A percentile compares a stretch with the other conserved stretches of the same genome.
Evolutionary conservation across 2,113 vertebrate species (phyloP).

Genomic region (Bubalus kerabau): DNA sequence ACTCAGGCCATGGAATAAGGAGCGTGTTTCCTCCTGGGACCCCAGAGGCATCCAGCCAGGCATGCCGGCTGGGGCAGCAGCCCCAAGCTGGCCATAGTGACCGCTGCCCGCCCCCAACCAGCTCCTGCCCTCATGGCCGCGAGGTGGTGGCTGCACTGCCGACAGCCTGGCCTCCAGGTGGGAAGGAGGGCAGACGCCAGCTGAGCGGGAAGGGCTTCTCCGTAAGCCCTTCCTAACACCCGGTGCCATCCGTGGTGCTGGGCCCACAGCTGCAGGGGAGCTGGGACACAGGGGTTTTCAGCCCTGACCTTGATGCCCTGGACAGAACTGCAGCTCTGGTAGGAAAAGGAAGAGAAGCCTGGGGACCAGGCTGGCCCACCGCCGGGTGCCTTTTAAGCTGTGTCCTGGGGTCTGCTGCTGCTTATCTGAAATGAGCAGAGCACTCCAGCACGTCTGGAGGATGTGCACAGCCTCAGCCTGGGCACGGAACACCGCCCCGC

Average conservation of each 20-base stretch:
- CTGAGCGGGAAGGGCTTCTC: neutral
- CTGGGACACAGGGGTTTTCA: neutral
- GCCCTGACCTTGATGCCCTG: neutral
- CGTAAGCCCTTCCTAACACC: neutral
- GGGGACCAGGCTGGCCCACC: neutral
- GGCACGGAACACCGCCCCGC: fast-evolving
- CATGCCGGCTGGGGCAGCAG: neutral
- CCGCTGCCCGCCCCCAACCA: fast-evolving
- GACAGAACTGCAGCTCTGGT: too few species aligned
- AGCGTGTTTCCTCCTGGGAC: fast-evolving
- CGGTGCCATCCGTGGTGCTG: neutral
- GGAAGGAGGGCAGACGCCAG: neutral
- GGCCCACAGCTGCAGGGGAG: neutral
- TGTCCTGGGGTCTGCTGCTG: neutral
- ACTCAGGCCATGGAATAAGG: fast-evolving
- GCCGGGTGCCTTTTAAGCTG: neutral
- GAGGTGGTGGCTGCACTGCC: fast-evolving
- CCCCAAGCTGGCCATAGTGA: neutral
- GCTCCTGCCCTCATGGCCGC: neutral
- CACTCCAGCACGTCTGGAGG: neutral
- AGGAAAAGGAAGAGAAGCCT: fast-evolving
- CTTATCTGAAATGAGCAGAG: too few species aligned
- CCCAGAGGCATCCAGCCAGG: neutral
- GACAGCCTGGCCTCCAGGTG: neutral
- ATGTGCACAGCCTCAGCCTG: neutral